Evolutionary conservation across 2,888 invertebrate species (phyloP).

Genomic region (Epinotia ramella): DNA sequence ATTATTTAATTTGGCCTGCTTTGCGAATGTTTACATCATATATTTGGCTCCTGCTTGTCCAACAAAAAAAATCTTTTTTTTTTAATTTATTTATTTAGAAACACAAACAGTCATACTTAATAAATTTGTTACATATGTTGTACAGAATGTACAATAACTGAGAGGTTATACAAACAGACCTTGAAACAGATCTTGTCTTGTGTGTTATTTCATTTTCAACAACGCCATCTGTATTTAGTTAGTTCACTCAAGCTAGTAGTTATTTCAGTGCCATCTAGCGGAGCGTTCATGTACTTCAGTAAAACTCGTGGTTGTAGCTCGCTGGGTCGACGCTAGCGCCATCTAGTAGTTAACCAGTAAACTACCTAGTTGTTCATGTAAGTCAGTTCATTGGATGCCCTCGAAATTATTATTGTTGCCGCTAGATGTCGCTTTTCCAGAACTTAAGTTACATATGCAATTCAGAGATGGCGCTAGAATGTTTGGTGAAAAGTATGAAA

Average conservation of each 20-base stretch:
- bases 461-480: conserved; percentile 30
- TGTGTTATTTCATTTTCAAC: neutral
- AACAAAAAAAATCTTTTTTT: neutral
- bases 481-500: neutral
- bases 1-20: neutral
- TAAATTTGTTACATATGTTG: no score
- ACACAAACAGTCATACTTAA: no score
- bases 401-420: neutral
- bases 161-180: no score
- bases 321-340: conserved; percentile 2
- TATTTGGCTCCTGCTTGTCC: neutral
- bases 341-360: conserved; percentile 2
- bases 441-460: neutral
- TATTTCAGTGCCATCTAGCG: conserved; percentile 56
- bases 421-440: conserved; percentile 17
- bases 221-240: conserved; percentile 34
- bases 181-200: no score
- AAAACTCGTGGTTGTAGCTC: neutral
- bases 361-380: neutral
- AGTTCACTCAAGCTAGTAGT: neutral
- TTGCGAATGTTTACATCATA: neutral
- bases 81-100: no score
- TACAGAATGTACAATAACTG: no score
- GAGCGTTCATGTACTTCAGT: conserved; percentile 11
- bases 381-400: neutral